Base-by-base conservation (phyloP, 2,888 invertebrate genomes). In the Aethes cnicana region DNA sequence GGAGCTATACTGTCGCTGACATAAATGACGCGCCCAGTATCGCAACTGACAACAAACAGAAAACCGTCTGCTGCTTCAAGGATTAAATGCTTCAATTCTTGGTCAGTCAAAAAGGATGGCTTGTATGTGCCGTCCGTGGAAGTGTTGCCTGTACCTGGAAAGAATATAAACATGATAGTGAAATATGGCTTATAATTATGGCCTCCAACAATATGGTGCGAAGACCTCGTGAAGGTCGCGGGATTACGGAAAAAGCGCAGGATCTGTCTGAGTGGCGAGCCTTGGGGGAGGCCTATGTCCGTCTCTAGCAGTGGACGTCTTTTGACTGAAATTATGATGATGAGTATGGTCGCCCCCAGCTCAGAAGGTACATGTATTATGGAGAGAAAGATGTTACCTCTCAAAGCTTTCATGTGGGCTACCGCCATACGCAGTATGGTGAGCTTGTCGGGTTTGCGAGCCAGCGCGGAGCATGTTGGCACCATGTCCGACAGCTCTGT, bases 401-500 rank as follows among this genome's bases (percentile, higher is more conserved):
- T 92, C 54, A 99, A 92, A 47, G 96, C 96, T 91, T 99, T 98
- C 99, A 99, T 99, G 84, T 99, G 99, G 12, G 98, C 98, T 54
- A 99, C 99, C 37, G 99, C 99, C 99, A 99, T 99, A 73, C 99
- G 93, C 57, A 99, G 93, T 81, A 99, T 99, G 68, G 99, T 99
- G 59, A 99, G 93, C 88, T 99, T 99, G 92, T 99, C 99, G 42
- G 99, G 99, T 85, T 99, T 99, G 64, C 99, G 93, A 48, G 99
- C 99, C 64, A 99, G 92, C 37, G 98, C 98, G 75, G 97, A 97
- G 91, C 98, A 98, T 71, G 99, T 98, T 73, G 99, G 99, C 76
- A 99, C 98, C 99, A 99, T 99, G 90, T 99, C 99, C 64, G 98
- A 98, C 69, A 99, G 92, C 91, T 99, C 99, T 76, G 98, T 98